These are phyloP conservation scores for Anser cygnoides DNA, from an alignment of 2,113 vertebrate species.

Conservation along the genomic window DNA sequence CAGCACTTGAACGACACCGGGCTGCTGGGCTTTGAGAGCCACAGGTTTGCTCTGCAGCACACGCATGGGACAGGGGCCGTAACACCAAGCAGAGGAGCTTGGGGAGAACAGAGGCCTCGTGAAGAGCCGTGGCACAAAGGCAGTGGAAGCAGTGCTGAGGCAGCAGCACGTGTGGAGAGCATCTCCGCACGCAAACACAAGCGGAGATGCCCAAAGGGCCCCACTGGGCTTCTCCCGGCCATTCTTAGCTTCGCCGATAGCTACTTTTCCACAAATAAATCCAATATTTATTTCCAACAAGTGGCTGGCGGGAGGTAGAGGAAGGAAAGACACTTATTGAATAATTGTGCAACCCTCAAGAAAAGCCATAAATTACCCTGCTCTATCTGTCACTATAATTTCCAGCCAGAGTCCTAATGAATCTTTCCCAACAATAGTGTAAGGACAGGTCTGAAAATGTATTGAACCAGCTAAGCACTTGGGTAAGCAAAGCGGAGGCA, in stretches of 20 bases:
- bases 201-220: neutral
- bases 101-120: neutral
- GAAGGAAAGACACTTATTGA: slow-evolving; percentile 73
- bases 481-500: slow-evolving; percentile 67
- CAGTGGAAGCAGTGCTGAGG: neutral
- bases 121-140: neutral
- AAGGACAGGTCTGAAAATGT: slow-evolving; percentile 68
- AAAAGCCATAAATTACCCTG: slow-evolving; percentile 71
- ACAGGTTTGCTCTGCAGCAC: too few species aligned
- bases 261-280: slow-evolving; percentile 65
- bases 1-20: neutral
- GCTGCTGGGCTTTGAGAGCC: neutral
- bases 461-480: slow-evolving; percentile 71
- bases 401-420: slow-evolving; percentile 72
- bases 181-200: neutral
- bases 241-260: slow-evolving; percentile 21
- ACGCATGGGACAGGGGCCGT: neutral
- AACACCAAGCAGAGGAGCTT: neutral
- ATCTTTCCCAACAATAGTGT: slow-evolving; percentile 74
- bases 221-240: neutral
- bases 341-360: slow-evolving; percentile 71
- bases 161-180: neutral
- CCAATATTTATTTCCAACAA: slow-evolving; percentile 71
- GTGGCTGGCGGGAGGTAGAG: slow-evolving; percentile 48
- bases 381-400: slow-evolving; percentile 72